These are phyloP conservation scores for Caranx ignobilis DNA, from an alignment of 2,113 vertebrate genomes.

Conservation along the genomic window DNA sequence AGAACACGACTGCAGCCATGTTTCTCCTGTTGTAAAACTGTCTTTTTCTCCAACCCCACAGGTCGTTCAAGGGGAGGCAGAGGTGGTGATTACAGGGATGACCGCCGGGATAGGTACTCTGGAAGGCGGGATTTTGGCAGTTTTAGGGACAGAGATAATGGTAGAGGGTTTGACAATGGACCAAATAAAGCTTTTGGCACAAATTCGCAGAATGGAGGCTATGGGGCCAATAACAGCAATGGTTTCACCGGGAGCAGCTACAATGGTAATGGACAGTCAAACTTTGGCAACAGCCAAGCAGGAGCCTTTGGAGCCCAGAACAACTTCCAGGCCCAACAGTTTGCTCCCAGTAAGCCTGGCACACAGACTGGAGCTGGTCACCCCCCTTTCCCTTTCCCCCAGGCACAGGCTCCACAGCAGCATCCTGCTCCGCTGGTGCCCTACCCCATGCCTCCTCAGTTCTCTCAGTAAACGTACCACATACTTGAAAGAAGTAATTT, in stretches of 20 bases:
- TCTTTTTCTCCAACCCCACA: constrained; percentile 59
- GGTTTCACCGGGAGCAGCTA: constrained; percentile 86
- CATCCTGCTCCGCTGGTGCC: constrained; percentile 88
- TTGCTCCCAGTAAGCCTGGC: constrained; percentile 84
- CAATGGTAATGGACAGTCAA: constrained; percentile 90
- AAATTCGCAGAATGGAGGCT: constrained; percentile 93
- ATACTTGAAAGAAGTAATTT: constrained; percentile 82
- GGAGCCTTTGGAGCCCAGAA: constrained; percentile 89
- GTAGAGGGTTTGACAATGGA: constrained; percentile 90
- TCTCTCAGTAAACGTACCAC: constrained; percentile 89
- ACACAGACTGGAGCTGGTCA: constrained; percentile 92
- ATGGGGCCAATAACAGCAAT: constrained; percentile 86
- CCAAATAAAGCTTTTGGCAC: constrained; percentile 92
- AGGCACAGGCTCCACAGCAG: constrained; percentile 82
- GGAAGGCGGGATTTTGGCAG: constrained; percentile 93
- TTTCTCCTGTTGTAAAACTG: neutral
- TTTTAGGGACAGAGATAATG: constrained; percentile 94
- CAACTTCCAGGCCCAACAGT: constrained; percentile 90
- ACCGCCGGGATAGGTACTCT: constrained; percentile 96
- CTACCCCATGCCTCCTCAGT: constrained; percentile 95
- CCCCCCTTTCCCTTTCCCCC: constrained; percentile 91
- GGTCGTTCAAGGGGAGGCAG: constrained; percentile 98
- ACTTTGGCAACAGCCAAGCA: constrained; percentile 87
- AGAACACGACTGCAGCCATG: neutral
- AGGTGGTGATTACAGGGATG: constrained; percentile 89